A percentile compares a stretch with the other conserved stretches of the same genome.
phyloP scores from a whole-genome alignment of 2,888 invertebrate genomes.

The Calliphora vomitoria region DNA sequence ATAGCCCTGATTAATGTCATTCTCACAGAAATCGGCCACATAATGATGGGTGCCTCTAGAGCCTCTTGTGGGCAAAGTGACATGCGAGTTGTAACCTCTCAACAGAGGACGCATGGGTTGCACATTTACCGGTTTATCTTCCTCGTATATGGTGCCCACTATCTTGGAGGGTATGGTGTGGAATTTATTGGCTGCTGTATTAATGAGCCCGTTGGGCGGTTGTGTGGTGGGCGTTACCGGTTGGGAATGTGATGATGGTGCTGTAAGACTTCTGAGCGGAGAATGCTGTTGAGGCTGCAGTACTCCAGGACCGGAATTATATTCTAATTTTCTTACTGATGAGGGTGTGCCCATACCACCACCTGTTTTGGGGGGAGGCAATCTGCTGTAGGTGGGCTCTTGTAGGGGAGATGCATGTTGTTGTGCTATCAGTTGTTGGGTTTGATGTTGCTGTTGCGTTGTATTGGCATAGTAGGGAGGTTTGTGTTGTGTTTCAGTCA shows the following conservation, averaged over 20 bases:
- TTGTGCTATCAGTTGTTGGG: slow-evolving; percentile 41
- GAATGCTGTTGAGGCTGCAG: slow-evolving; percentile 84
- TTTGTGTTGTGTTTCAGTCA: slow-evolving; percentile 77
- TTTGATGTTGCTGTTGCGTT: slow-evolving; percentile 46
- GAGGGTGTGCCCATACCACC: slow-evolving; percentile 70
- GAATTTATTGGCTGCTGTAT: slow-evolving; percentile 83
- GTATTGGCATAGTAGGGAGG: slow-evolving; percentile 73
- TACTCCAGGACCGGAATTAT: slow-evolving; percentile 80
- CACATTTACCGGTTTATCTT: slow-evolving; percentile 82
- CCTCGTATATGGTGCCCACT: slow-evolving; percentile 84
- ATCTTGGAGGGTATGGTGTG: slow-evolving; percentile 84
- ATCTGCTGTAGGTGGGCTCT: slow-evolving; percentile 77
- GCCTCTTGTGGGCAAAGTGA: slow-evolving; percentile 89
- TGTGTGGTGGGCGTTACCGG: slow-evolving; percentile 61
- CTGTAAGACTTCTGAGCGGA: slow-evolving; percentile 77
- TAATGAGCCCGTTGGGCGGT: slow-evolving; percentile 49
- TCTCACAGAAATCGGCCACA: slow-evolving; percentile 89
- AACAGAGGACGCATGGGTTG: slow-evolving; percentile 96
- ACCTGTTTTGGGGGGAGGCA: slow-evolving; percentile 78
- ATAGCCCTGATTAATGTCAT: slow-evolving; percentile 91
- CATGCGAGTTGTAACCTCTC: slow-evolving; percentile 91
- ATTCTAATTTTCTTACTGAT: slow-evolving; percentile 88
- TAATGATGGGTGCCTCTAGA: slow-evolving; percentile 83
- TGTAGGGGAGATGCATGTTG: slow-evolving; percentile 69
- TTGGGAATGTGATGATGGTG: slow-evolving; percentile 71